phyloP scores from a whole-genome alignment of 1,140 invertebrate species.

The Drosophila funebris region DNA sequence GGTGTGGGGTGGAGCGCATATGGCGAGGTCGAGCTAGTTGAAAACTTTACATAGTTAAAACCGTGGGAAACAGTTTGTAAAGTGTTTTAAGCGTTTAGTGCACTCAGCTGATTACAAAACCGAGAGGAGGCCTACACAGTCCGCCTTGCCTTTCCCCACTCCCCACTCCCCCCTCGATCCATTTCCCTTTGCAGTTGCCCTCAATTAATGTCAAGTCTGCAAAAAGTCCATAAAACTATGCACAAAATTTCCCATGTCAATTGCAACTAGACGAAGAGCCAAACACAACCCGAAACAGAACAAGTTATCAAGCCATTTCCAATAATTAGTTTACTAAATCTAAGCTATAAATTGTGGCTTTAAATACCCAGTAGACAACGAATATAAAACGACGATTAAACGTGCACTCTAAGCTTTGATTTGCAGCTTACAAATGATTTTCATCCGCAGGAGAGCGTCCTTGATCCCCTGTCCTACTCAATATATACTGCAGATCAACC shows the following conservation, averaged over 20 bases:
- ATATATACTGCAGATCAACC: conserved; percentile 31
- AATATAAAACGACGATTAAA: too few species aligned
- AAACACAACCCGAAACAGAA: not conserved
- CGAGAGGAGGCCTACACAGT: conserved; percentile 1
- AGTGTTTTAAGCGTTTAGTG: conserved; percentile 62
- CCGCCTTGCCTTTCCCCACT: not conserved
- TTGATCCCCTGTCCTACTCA: conserved; percentile 2
- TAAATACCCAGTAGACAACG: too few species aligned
- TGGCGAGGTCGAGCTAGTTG: not conserved
- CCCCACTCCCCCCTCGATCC: not conserved
- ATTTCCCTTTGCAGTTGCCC: not conserved
- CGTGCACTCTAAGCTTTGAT: too few species aligned
- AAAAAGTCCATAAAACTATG: conserved; percentile 11
- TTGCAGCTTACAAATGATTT: too few species aligned
- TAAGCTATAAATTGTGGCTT: too few species aligned
- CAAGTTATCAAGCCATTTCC: too few species aligned
- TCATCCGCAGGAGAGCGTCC: not conserved
- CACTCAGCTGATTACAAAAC: conserved; percentile 48
- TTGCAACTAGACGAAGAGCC: not conserved
- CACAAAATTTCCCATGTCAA: not conserved
- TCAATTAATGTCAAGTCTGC: conserved; percentile 13
- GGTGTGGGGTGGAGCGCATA: not conserved
- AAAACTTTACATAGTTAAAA: not conserved
- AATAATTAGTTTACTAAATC: not conserved
- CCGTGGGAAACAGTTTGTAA: conserved; percentile 18